phyloP scores from a whole-genome alignment of 2,113 vertebrate species.

The Rhinichthys klamathensis region DNA sequence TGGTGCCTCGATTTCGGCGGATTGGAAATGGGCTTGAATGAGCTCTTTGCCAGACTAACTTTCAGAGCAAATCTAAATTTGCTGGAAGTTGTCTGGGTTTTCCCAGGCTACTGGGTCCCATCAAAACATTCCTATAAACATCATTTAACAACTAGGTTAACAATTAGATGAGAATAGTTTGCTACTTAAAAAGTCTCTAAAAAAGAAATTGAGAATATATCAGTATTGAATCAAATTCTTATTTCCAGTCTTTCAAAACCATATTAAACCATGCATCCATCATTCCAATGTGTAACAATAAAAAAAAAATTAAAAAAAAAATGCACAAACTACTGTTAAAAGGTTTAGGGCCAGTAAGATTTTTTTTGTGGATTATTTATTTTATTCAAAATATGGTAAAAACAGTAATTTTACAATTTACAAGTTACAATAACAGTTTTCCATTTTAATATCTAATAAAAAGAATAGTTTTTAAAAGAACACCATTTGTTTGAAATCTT shows the following conservation, averaged over 20 bases:
- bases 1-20: too few species aligned
- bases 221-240: too few species aligned
- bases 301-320: too few species aligned
- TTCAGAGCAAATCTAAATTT: too few species aligned
- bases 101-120: too few species aligned
- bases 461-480: neutral
- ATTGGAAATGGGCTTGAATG: too few species aligned
- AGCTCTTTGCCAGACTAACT: too few species aligned
- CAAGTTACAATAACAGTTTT: neutral
- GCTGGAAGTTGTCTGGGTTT: too few species aligned
- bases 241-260: too few species aligned
- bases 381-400: neutral
- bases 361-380: neutral
- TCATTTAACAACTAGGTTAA: neutral
- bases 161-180: neutral
- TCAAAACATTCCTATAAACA: neutral
- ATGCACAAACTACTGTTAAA: neutral
- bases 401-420: neutral
- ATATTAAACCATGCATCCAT: too few species aligned
- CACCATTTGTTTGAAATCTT: neutral
- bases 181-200: neutral
- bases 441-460: neutral
- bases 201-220: too few species aligned
- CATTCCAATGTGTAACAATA: too few species aligned
- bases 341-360: neutral